Base-by-base conservation (phyloP, 2,113 vertebrate genomes). In the Plecturocebus donacophilus region DNA sequence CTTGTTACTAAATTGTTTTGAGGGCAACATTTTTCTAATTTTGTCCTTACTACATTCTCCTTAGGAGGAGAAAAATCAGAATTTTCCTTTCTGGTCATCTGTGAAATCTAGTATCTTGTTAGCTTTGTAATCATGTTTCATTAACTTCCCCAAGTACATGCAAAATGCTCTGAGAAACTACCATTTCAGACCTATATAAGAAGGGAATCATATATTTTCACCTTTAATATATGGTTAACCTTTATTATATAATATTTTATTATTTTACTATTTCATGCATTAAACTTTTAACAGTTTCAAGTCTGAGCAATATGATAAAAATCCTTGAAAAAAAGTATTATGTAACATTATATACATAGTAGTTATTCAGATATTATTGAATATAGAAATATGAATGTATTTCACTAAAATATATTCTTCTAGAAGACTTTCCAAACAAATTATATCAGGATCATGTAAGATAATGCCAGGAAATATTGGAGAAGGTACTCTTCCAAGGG, bases 191-290 rank as follows among this genome's bases (percentile, higher is more conserved):
- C 17, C 40, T 30, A 54, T 54, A 45, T 64, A 89, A 70, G 89
- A 73, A 94, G 8, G 30, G 71, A 93, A 76, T 42, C 47, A 17
- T 52, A 30, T 66, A 61, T 96, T 85, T 95, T 89, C 58, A 94
- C 42, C 14, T 52, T 93, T 80, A 16, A 52, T 82, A 38, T 93
- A 27, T 2, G 75, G 32, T 52, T 88, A 85, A 85, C 23, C 14
- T 35, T 88, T 91, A 89, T n/a, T 35, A 16, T 68, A 35, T 68
- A 45, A 25, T 40, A 87, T 90, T 81, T 75, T 79, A 45, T 77
- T 40, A 45, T 87, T 93, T 73, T 45, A 11, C 56, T 79, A 32
- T 84, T 87, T 93, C 54, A 66, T 17, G 16, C 45, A 11, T 79
- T 88, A 91, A 84, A 70, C 0, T 17, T 61, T 87, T 25, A 91